Conservation (phyloP, 1,140 invertebrate species). For the Ostrea denselamellosa region DNA sequence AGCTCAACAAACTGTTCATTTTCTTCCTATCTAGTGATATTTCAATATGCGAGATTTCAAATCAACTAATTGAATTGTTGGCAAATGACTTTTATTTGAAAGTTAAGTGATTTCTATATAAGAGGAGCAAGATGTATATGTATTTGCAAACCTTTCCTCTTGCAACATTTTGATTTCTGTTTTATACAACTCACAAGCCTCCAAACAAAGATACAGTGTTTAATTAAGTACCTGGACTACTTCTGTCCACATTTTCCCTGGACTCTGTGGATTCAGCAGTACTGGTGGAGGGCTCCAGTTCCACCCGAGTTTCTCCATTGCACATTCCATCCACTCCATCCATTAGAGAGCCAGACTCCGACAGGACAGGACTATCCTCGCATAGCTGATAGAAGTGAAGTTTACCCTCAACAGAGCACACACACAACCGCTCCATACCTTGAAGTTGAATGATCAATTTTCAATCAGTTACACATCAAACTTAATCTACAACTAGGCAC, state of each 20-base stretch:
- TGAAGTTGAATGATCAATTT: conserved; percentile 47
- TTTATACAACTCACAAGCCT: neutral
- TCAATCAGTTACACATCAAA: no score
- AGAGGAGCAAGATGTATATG: no score
- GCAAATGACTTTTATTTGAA: no score
- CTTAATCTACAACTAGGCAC: no score
- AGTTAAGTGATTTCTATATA: no score
- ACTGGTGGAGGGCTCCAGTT: conserved; percentile 22
- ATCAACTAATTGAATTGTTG: no score
- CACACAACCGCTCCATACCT: conserved; percentile 91
- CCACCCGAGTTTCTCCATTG: conserved; percentile 42
- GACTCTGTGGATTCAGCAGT: conserved; percentile 1
- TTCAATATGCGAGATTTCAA: no score
- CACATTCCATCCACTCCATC: conserved; percentile 55
- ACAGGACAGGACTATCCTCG: conserved; percentile 60
- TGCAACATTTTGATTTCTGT: neutral
- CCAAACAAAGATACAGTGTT: neutral
- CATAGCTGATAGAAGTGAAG: conserved; percentile 89
- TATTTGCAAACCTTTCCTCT: no score
- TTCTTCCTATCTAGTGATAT: no score
- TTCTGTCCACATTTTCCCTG: conserved; percentile 36
- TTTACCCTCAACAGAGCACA: conserved; percentile 87
- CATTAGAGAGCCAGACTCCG: conserved; percentile 51
- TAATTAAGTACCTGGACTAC: conserved; percentile 40
- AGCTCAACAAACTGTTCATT: no score